A percentile compares a stretch with the other conserved stretches of the same genome.
phyloP scores from a whole-genome alignment of 1,140 invertebrate genomes.

The Drosophila watanabei region DNA sequence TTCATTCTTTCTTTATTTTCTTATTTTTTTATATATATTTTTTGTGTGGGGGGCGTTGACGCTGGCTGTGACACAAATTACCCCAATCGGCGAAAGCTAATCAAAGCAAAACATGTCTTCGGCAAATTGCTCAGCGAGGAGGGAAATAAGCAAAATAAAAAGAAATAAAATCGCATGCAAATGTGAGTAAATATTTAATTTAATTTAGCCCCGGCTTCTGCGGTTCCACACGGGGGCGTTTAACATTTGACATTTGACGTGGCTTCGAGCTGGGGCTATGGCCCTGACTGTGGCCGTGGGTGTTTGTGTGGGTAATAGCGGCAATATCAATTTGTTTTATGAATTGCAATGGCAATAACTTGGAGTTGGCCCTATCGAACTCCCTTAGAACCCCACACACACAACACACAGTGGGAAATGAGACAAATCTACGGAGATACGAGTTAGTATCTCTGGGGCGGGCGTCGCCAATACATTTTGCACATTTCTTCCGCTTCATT shows the following conservation, averaged over 20 bases:
- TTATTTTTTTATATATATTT: neutral
- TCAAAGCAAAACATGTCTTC: conserved; percentile 76
- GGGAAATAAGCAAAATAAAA: conserved; percentile 42
- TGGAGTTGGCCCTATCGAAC: conserved; percentile 51
- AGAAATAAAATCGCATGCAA: conserved; percentile 71
- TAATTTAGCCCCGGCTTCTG: conserved; percentile 61
- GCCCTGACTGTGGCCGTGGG: conserved; percentile 3
- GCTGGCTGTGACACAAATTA: conserved; percentile 75
- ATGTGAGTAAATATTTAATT: conserved; percentile 84
- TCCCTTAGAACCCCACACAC: neutral
- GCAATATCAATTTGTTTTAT: conserved; percentile 85
- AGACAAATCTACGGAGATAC: conserved; percentile 20
- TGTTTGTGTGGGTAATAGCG: conserved; percentile 65
- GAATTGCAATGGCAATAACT: conserved; percentile 82
- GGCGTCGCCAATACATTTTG: conserved; percentile 75
- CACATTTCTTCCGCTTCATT: conserved; percentile 84
- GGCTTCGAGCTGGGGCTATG: conserved; percentile 4
- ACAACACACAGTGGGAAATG: conserved; percentile 4
- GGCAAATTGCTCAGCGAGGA: conserved; percentile 56
- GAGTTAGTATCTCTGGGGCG: conserved; percentile 10
- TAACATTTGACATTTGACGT: conserved; percentile 68
- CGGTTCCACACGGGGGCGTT: conserved; percentile 62
- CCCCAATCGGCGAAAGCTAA: conserved; percentile 72
- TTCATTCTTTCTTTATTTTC: neutral
- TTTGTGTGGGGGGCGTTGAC: conserved; percentile 60